Conservation (phyloP, 2,888 invertebrate species). For the Gryllus longicercus region DNA sequence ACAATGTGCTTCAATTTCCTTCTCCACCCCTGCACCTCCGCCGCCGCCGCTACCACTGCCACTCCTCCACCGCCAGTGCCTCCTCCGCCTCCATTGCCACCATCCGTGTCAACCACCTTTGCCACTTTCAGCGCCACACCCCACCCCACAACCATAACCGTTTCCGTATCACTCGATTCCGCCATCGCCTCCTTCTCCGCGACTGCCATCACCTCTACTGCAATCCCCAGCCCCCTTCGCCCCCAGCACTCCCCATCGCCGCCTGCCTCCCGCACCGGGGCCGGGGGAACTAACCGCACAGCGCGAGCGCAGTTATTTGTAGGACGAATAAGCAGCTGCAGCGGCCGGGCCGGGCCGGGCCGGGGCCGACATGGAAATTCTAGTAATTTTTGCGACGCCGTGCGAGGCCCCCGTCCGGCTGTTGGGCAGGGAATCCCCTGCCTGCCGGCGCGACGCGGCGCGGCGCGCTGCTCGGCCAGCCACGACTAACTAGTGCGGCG, state of each 20-base stretch:
- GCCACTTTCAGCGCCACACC: too few species aligned
- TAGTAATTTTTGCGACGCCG: slow-evolving; percentile 7
- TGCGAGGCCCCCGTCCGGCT: not conserved
- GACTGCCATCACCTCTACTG: too few species aligned
- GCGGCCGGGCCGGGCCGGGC: not conserved
- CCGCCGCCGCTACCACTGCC: too few species aligned
- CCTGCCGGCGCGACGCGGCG: not conserved
- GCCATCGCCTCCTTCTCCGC: too few species aligned
- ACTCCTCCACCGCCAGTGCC: too few species aligned
- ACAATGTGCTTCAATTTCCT: too few species aligned
- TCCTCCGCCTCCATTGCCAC: too few species aligned
- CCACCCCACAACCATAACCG: too few species aligned
- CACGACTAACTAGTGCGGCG: not conserved
- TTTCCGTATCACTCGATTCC: too few species aligned
- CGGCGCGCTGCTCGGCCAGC: not conserved
- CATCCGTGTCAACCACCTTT: too few species aligned
- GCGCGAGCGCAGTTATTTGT: not conserved
- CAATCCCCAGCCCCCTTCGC: too few species aligned
- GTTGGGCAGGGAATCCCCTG: not conserved
- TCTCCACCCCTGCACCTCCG: too few species aligned
- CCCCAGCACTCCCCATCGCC: not conserved
- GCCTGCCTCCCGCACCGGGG: not conserved
- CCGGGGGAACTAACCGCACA: not conserved
- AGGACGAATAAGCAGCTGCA: slow-evolving; percentile 1
- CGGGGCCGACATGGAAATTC: not conserved